phyloP scores from a whole-genome alignment of 2,888 invertebrate genomes.

The Dasypolia templi region DNA sequence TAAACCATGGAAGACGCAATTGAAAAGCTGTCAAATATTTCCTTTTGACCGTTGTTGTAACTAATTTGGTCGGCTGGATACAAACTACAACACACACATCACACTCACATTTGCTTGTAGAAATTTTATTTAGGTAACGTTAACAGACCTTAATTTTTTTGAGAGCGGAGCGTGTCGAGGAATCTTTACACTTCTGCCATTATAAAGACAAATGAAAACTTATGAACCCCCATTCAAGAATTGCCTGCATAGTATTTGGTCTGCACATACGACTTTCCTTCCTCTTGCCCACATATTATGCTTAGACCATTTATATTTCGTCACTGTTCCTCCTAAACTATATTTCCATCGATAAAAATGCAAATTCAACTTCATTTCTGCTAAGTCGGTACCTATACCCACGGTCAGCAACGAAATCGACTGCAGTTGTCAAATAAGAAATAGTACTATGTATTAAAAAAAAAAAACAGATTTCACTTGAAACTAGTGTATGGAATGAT shows the following conservation, averaged over 20 bases:
- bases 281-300: too few relatives aligned
- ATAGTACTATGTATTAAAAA: too few relatives aligned
- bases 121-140: background rate
- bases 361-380: background rate
- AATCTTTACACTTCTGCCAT: background rate
- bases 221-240: background rate
- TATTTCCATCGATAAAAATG: background rate
- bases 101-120: background rate
- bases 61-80: background rate
- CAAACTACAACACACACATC: background rate
- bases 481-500: background rate
- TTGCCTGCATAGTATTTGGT: background rate
- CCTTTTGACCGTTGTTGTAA: background rate
- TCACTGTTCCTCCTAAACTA: background rate
- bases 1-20: too few relatives aligned
- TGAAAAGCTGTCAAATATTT: too few relatives aligned
- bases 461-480: background rate
- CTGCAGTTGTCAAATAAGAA: too few relatives aligned
- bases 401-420: constrained; percentile 10
- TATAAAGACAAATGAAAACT: background rate
- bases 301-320: background rate
- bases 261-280: background rate
- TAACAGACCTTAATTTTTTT: background rate
- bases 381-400: background rate
- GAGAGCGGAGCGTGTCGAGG: background rate